Percentiles rank a stretch among this genome's conserved stretches.
Evolutionary conservation across 2,113 vertebrate genomes (phyloP).

Genomic region (Fukomys damarensis): DNA sequence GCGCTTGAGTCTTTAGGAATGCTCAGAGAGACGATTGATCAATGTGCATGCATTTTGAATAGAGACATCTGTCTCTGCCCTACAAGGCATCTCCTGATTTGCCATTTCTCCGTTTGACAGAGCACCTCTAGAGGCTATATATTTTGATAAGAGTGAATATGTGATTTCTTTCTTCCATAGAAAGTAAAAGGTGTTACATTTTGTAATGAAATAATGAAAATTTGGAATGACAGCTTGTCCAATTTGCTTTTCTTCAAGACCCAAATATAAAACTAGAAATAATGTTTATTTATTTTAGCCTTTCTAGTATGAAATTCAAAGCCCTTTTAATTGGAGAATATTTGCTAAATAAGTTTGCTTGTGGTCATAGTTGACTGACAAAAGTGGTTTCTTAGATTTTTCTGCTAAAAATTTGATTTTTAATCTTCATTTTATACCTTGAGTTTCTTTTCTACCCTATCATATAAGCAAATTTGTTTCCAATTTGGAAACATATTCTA

Average conservation of each 20-base stretch:
- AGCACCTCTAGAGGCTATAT: conserved; percentile 59
- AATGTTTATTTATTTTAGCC: conserved; percentile 52
- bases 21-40: conserved; percentile 60
- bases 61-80: conserved; percentile 62
- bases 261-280: conserved; percentile 51
- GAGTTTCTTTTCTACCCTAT: background rate
- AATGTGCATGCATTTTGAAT: conserved; percentile 61
- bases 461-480: background rate
- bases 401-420: conserved; percentile 10
- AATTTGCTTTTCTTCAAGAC: conserved; percentile 29
- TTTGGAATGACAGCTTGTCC: conserved; percentile 44
- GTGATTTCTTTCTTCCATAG: background rate
- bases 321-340: background rate
- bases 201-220: conserved; percentile 63
- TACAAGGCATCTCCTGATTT: conserved; percentile 17
- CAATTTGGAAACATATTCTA: background rate
- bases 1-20: conserved; percentile 58
- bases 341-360: conserved; percentile 17
- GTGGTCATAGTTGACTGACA: background rate
- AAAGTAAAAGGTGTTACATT: conserved; percentile 33
- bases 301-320: conserved; percentile 47
- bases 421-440: background rate
- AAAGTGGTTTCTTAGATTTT: background rate
- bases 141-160: conserved; percentile 59
- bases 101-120: conserved; percentile 59